Percentiles rank a stretch among this genome's conserved stretches.
Evolutionary conservation across 2,113 vertebrate genomes (phyloP).

Genomic region (Myotis brandtii): DNA sequence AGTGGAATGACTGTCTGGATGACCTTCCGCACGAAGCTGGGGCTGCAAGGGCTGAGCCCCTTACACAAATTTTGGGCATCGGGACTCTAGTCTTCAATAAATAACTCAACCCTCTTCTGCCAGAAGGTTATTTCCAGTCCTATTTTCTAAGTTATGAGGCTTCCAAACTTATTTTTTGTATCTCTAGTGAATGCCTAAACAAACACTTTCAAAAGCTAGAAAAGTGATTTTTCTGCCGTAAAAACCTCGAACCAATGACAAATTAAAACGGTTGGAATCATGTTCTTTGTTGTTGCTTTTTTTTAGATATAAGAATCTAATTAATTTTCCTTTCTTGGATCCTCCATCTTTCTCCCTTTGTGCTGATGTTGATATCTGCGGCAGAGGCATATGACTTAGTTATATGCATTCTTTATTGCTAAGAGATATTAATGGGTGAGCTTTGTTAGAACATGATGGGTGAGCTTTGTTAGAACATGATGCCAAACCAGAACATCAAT

Average conservation of each 20-base stretch:
- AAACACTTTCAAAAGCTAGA: neutral
- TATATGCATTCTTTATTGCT: neutral
- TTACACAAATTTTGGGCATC: too few species aligned
- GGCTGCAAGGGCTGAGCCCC: too few species aligned
- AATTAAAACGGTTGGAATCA: neutral
- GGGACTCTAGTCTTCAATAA: neutral
- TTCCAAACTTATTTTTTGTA: neutral
- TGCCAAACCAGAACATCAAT: neutral
- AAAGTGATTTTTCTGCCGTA: neutral
- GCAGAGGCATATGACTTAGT: neutral
- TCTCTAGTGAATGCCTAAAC: neutral
- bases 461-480: neutral
- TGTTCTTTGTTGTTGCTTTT: neutral
- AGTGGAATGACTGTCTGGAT: too few species aligned
- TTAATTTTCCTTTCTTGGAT: neutral
- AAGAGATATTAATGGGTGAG: neutral
- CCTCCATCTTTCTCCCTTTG: neutral
- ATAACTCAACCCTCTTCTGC: neutral
- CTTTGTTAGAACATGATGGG: neutral
- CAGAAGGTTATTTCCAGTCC: neutral
- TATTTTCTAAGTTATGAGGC: neutral
- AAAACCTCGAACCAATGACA: neutral
- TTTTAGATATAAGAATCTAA: neutral
- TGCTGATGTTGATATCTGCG: neutral
- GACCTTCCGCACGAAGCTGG: too few species aligned